Conservation (phyloP, 2,888 invertebrate genomes). For the Herminia tarsipennalis region DNA sequence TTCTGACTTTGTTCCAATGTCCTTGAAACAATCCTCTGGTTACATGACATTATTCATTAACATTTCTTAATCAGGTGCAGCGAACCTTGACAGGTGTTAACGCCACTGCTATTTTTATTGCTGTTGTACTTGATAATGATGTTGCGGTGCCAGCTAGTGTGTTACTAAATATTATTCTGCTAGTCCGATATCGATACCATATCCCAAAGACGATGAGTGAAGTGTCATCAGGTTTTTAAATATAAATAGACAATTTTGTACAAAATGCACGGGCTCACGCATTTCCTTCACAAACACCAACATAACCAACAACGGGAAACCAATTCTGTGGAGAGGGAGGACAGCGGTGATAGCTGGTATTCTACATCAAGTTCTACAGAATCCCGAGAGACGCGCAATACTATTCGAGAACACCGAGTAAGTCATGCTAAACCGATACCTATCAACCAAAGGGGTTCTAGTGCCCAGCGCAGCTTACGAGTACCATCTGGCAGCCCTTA, state of each 20-base stretch:
- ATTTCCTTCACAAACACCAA: conserved; percentile 69
- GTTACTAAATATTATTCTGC: conserved; percentile 4
- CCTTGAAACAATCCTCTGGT: neutral
- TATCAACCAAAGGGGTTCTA: conserved; percentile 61
- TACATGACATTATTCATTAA: neutral
- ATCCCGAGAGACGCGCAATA: conserved; percentile 57
- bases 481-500: conserved; percentile 60
- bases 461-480: conserved; percentile 61
- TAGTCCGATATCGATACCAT: conserved; percentile 48
- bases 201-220: conserved; percentile 22
- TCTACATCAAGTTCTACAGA: conserved; percentile 63
- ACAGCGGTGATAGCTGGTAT: conserved; percentile 79
- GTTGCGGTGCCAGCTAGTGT: conserved; percentile 1
- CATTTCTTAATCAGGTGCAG: neutral
- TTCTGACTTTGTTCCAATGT: neutral
- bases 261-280: conserved; percentile 80
- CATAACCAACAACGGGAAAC: conserved; percentile 58
- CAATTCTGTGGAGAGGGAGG: conserved; percentile 67
- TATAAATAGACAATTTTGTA: conserved; percentile 23
- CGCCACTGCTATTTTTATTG: no score
- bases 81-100: neutral
- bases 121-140: conserved; percentile 1
- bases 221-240: conserved; percentile 18
- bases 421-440: conserved; percentile 56
- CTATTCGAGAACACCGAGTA: conserved; percentile 48